Evolutionary conservation across 2,797 vertebrate genomes (phyloP), one percentile per base, ranked within the genome.

Genomic region (Sciaenops ocellatus): DNA sequence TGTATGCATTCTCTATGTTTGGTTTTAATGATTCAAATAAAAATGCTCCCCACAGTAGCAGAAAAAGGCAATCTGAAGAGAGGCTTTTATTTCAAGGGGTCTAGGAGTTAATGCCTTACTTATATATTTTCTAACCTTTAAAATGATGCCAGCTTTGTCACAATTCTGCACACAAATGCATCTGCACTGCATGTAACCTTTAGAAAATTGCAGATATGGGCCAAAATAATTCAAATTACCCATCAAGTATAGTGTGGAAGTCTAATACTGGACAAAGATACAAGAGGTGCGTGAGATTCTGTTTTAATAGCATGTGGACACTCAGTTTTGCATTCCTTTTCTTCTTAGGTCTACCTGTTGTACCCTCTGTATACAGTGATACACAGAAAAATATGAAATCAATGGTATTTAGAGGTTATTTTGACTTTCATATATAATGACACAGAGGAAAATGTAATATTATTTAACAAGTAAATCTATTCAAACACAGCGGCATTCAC

Each of bases 71-170:
- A 72, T 88, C 76, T 42, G 48, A 86, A 79, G 76, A 67, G 88
- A 84, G 38, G 72, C 85, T 89, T 88, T 87, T 91, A 86, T 90
- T 89, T 88, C 51, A n/a, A 34, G 57, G 75, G 87, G 86, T 90
- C 68, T 71, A 75, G 69, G 78, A 89, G 90, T 87, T 91, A 92
- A 94, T 90, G 80, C 71, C 75, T 87, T 84, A 85, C 89, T 87
- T 86, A 90, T 90, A 89, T 92, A 90, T 92, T 88, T 87, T 74
- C 72, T 87, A 91, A 94, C 92, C 93, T 92, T 94, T 90, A 85
- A 85, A 90, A 85, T 83, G 67, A 90, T 87, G 84, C 86, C 85
- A 88, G 67, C 81, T 90, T 85, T 86, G 80, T 82, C 80, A 83
- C 68, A 67, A 44, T 69, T 61, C 67, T 78, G 84, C 79, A 85